Evolutionary conservation across 2,888 invertebrate species (phyloP), one percentile per base, ranked within the genome.

Genomic region (Synanthedon formicaeformis): DNA sequence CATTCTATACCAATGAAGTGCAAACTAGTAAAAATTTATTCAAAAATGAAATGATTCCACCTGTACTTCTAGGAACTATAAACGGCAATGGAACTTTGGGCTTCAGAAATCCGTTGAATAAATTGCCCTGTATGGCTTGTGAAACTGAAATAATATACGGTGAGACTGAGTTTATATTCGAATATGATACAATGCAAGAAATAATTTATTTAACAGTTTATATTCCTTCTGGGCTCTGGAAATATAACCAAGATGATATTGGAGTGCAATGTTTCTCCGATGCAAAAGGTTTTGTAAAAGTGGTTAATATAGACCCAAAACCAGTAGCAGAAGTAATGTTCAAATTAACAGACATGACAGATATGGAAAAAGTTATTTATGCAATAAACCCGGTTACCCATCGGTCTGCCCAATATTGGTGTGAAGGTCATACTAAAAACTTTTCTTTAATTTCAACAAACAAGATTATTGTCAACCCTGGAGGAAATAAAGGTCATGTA

Each of bases 391-490:
- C 90, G 1, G 75, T 89, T 48, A 82, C 78, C 2, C 78, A 89
- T 48, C 81, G 85, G 55, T 86, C 90, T 0, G 91, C 91, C 1
- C 83, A 90, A 58, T 92, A 92, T 66, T 92, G 91, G 91, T 92
- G 92, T 66, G 89, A 90, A 71, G 90, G 89, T 0, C 89, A 90
- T 60, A 81, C 88, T 4, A 76, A 75, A 54, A 77, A 88, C 56
- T 88, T 90, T 61, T 71, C 83, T n/a, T 64, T 88, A 16, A 67
- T 90, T 14, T 62, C 69, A 53, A 89, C 91, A 0, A 70, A 86
- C 11, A 88, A 73, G 66, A 71, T 91, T 34, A 69, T 91, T 23
- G 90, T 89, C 0, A 84, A 82, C 55, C 81, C 84, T 16, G 74
- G 67, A 60, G 75, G 77, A 3, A 69, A 75, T 48, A 64, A 77